A percentile compares a stretch with the other conserved stretches of the same genome.
These are phyloP conservation scores for Formicarius rufipectus DNA, from an alignment of 2,113 vertebrate genomes.

Conservation along the genomic window DNA sequence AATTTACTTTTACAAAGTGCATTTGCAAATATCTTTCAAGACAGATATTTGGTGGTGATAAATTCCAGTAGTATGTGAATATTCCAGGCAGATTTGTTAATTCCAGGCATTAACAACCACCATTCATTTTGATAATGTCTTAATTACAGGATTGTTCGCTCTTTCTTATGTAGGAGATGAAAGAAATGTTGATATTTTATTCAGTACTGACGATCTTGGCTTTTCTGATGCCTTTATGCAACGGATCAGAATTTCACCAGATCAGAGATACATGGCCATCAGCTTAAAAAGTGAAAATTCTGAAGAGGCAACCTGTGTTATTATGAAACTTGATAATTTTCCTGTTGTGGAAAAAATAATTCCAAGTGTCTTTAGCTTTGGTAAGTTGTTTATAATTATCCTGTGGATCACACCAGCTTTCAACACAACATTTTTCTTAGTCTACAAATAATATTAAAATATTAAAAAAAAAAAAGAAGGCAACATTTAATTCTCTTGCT, in stretches of 20 bases:
- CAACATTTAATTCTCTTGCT: neutral
- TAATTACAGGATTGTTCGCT: neutral
- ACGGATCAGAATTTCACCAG: slow-evolving; percentile 87
- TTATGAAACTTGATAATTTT: slow-evolving; percentile 76
- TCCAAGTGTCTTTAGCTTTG: slow-evolving; percentile 87
- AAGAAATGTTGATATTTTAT: slow-evolving; percentile 66
- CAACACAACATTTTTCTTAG: neutral
- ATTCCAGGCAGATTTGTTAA: neutral
- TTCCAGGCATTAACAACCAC: neutral
- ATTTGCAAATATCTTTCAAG: neutral
- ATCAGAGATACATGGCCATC: slow-evolving; percentile 82
- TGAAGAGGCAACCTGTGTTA: slow-evolving; percentile 78
- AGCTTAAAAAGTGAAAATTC: slow-evolving; percentile 76
- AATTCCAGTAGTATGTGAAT: neutral
- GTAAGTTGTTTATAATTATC: slow-evolving; percentile 70
- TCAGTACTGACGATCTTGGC: slow-evolving; percentile 72
- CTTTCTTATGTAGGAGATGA: slow-evolving; percentile 23
- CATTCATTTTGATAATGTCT: neutral
- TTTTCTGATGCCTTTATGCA: slow-evolving; percentile 78
- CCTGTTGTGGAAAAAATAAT: slow-evolving; percentile 71
- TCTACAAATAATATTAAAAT: neutral
- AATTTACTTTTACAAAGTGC: neutral
- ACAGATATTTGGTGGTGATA: neutral
- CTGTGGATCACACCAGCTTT: neutral
- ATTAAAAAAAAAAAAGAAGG: neutral